These are phyloP conservation scores for Sinocyclocheilus rhinocerous DNA, from an alignment of 2,113 vertebrate genomes.

Conservation along the genomic window DNA sequence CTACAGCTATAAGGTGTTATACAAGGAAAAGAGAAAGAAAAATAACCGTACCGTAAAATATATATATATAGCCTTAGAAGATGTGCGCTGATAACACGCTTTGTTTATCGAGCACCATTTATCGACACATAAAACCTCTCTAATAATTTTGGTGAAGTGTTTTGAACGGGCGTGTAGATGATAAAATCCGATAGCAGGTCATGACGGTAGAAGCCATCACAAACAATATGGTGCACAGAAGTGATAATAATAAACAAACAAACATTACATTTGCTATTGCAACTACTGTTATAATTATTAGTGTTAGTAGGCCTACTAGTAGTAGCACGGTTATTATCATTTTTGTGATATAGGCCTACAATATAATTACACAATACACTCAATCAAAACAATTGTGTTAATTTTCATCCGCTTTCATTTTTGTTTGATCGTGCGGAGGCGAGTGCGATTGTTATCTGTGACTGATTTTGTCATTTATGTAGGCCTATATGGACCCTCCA, in stretches of 20 bases:
- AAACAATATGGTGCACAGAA: neutral
- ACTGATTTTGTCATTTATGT: neutral
- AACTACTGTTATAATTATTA: neutral
- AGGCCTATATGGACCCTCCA: neutral
- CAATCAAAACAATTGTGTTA: neutral
- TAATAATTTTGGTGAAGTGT: conserved; percentile 18
- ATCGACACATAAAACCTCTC: conserved; percentile 24
- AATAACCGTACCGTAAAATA: too few species aligned
- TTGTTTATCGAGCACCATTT: conserved; percentile 47
- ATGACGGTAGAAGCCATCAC: neutral
- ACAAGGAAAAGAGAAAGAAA: too few species aligned
- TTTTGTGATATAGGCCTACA: neutral
- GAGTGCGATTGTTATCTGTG: neutral
- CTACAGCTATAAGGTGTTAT: too few species aligned
- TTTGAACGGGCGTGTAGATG: neutral
- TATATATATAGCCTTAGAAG: too few species aligned
- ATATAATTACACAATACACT: neutral
- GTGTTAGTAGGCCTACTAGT: neutral
- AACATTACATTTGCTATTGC: neutral
- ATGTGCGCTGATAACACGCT: conserved; percentile 64
- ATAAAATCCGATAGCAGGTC: neutral
- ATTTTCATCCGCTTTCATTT: neutral
- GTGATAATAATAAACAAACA: neutral
- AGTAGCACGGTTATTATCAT: neutral
- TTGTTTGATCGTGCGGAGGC: neutral